Evolutionary conservation across 2,113 vertebrate genomes (phyloP), one percentile per base, ranked within the genome.

Genomic region (Camelus dromedarius): DNA sequence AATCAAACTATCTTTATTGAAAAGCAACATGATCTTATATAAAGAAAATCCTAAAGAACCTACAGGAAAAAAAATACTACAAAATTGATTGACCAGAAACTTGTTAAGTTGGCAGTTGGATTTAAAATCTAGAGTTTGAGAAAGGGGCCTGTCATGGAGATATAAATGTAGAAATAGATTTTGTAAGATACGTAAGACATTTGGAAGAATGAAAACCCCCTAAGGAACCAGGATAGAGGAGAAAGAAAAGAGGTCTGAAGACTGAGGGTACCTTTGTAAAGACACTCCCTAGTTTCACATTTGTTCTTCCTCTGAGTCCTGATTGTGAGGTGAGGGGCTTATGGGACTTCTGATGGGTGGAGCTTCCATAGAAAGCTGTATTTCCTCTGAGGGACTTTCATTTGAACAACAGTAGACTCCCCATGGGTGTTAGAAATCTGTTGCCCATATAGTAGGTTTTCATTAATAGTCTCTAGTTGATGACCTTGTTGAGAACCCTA

Each of bases 61-160:
- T 56, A 72, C 4, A n/a, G 58, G 58, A 19, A 32, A 86, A 77
- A 82, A 69, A 54, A 83, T 56, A 48, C 12, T 56, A 64, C 32
- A 81, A 50, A 95, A 60, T 35, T 6, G n/a, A 24, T 62, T 50
- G 28, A 75, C 82, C 22, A 73, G 52, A 62, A 85, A 42, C 56
- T 85, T 66, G 28, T 32, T 70, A 76, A 72, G 18, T 35, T 88
- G 70, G 56, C 50, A 79, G 35, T 9, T 52, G 48, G 19, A 62
- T 85, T 92, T 96, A 62, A 83, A 89, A 91, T 95, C 8, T 54
- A 60, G 13, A 38, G 10, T 84, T 96, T 8, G 6, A 64, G 16
- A 48, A 79, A 50, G 75, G 87, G 30, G 50, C 26, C 69, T 80
- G 6, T 67, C 48, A 32, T 15, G 42, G 76, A 96, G 50, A 80